Conservation (phyloP, 2,888 invertebrate genomes). For the Diadegma fenestrale region DNA sequence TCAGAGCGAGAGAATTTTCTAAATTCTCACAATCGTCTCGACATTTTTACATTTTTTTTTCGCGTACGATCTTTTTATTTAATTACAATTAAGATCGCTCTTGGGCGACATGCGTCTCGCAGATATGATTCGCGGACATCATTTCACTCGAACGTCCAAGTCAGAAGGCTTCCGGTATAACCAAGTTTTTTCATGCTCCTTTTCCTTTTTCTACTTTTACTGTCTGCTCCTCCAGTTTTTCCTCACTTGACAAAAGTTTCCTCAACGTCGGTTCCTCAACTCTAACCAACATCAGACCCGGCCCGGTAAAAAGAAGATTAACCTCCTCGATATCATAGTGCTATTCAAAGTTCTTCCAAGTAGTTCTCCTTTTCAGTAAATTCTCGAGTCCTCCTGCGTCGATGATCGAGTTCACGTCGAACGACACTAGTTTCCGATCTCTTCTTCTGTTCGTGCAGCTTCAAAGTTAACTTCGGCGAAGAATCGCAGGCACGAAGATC, state of each 20-base stretch:
- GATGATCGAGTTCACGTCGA: not conserved
- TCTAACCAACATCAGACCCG: slow-evolving; percentile 27
- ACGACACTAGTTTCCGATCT: not conserved
- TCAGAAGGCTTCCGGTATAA: slow-evolving; percentile 54
- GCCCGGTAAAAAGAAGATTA: slow-evolving; percentile 11
- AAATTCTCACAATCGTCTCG: too few species aligned
- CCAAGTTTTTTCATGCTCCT: slow-evolving; percentile 32
- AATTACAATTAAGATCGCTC: too few species aligned
- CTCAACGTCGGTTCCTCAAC: slow-evolving; percentile 28
- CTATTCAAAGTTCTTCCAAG: slow-evolving; percentile 46
- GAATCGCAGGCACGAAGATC: not conserved
- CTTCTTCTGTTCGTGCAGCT: not conserved
- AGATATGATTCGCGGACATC: slow-evolving; percentile 59
- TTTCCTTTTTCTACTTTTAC: not conserved
- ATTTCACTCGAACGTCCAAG: slow-evolving; percentile 62
- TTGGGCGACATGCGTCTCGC: too few species aligned
- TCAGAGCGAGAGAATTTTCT: too few species aligned
- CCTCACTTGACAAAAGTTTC: slow-evolving; percentile 41
- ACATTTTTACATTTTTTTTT: too few species aligned
- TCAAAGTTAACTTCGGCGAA: not conserved
- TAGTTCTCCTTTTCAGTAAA: slow-evolving; percentile 28
- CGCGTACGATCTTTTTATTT: too few species aligned
- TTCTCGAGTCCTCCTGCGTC: slow-evolving; percentile 3
- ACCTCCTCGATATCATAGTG: slow-evolving; percentile 12
- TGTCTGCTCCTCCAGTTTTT: slow-evolving; percentile 22